Conservation (phyloP, 1,140 invertebrate species). For the Panulirus ornatus region DNA sequence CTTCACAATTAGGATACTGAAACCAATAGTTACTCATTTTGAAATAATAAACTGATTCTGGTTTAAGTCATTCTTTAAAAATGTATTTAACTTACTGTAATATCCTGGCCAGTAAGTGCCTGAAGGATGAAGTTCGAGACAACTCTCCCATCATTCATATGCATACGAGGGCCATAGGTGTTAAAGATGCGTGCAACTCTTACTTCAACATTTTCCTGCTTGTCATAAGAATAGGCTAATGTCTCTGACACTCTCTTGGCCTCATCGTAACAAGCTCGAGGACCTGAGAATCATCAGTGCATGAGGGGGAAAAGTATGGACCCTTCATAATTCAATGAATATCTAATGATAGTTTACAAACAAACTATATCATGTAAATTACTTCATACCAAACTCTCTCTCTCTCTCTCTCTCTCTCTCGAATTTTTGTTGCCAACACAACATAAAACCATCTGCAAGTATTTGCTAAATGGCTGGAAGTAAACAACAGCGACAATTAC, state of each 20-base stretch:
- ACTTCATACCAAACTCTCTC: no score
- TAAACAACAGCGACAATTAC: no score
- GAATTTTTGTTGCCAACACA: background rate
- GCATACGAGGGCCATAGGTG: slow-evolving; percentile 99
- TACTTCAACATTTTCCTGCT: slow-evolving; percentile 96
- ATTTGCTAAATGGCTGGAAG: no score
- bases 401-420: background rate
- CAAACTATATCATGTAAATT: no score
- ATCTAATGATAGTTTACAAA: no score
- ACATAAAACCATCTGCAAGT: no score
- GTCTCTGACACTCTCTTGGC: slow-evolving; percentile 98
- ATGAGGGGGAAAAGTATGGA: background rate
- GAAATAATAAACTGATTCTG: slow-evolving; percentile 4
- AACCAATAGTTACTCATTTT: no score
- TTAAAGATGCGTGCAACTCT: slow-evolving; percentile 99
- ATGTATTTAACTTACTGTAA: slow-evolving; percentile 85
- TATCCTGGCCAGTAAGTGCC: slow-evolving; percentile 94
- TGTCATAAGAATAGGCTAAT: slow-evolving; percentile 96
- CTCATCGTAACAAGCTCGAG: slow-evolving; percentile 98
- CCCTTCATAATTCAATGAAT: background rate
- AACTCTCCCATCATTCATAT: slow-evolving; percentile 98
- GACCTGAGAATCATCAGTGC: slow-evolving; percentile 76
- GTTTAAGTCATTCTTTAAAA: no score
- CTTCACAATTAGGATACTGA: no score
- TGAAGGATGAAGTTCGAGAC: slow-evolving; percentile 99